Percentiles rank a stretch among this genome's conserved stretches.
Evolutionary conservation across 2,888 invertebrate species (phyloP).

Genomic region (Abrostola triplasia): DNA sequence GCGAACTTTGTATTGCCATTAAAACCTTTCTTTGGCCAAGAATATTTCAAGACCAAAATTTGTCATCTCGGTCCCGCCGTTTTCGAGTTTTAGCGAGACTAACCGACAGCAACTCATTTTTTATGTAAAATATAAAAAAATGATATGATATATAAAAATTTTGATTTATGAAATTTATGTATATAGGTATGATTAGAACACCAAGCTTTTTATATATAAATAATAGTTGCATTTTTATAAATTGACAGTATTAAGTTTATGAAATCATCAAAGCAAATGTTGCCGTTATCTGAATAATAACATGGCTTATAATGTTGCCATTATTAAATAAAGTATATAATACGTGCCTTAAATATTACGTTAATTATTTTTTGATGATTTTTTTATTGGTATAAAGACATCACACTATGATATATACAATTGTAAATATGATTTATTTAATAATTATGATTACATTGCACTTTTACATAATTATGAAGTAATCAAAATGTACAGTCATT

Average conservation of each 20-base stretch:
- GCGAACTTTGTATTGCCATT: no score
- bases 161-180: no score
- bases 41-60: no score
- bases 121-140: no score
- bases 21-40: no score
- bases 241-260: neutral
- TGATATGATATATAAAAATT: no score
- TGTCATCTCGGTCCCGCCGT: no score
- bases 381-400: slow-evolving; percentile 35
- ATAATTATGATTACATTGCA: slow-evolving; percentile 24
- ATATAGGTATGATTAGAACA: no score
- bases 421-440: slow-evolving; percentile 47
- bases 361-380: slow-evolving; percentile 48
- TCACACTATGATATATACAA: slow-evolving; percentile 41
- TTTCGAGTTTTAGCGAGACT: no score
- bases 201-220: no score
- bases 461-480: slow-evolving; percentile 38
- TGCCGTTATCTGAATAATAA: neutral
- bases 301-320: slow-evolving; percentile 32
- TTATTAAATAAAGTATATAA: slow-evolving; percentile 32
- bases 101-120: no score
- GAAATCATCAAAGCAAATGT: neutral
- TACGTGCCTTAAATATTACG: slow-evolving; percentile 46
- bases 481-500: slow-evolving; percentile 39
- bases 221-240: neutral